phyloP scores from a whole-genome alignment of 2,797 vertebrate genomes.

The Chiroxiphia lanceolata region DNA sequence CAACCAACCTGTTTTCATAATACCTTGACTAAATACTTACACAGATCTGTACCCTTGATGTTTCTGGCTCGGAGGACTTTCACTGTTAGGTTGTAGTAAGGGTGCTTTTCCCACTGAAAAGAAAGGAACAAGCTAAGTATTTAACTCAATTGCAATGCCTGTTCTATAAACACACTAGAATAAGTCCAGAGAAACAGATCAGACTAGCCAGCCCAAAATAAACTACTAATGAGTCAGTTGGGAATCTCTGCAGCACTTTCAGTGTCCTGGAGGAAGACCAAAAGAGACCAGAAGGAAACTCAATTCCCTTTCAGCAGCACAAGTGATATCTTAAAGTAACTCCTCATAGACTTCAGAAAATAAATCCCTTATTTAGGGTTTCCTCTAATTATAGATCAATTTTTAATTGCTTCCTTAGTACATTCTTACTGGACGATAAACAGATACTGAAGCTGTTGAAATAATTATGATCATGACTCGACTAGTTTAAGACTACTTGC shows the following conservation, averaged over 20 bases:
- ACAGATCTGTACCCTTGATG: slow-evolving; percentile 71
- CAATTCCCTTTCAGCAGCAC: not conserved
- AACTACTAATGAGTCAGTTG: not conserved
- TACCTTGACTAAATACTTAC: slow-evolving; percentile 69
- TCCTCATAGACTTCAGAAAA: not conserved
- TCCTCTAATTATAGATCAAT: not conserved
- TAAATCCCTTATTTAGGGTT: not conserved
- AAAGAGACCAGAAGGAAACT: not conserved
- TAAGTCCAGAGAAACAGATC: not conserved
- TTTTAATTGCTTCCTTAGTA: not conserved
- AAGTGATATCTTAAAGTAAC: not conserved
- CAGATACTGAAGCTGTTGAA: not conserved
- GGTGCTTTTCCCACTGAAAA: slow-evolving; percentile 78
- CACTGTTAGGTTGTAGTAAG: slow-evolving; percentile 78
- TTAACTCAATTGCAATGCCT: not conserved
- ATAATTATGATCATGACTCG: not conserved
- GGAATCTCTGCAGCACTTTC: not conserved
- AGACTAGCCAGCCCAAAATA: not conserved
- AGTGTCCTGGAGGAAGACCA: not conserved
- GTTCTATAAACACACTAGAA: not conserved
- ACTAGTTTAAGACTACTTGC: not conserved
- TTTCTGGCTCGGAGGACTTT: slow-evolving; percentile 78
- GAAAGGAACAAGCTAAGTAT: slow-evolving; percentile 14
- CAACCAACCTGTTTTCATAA: not conserved
- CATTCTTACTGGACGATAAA: not conserved